These are phyloP conservation scores for Xestia rhomboidea DNA, from an alignment of 2,888 invertebrate species.

Conservation along the genomic window DNA sequence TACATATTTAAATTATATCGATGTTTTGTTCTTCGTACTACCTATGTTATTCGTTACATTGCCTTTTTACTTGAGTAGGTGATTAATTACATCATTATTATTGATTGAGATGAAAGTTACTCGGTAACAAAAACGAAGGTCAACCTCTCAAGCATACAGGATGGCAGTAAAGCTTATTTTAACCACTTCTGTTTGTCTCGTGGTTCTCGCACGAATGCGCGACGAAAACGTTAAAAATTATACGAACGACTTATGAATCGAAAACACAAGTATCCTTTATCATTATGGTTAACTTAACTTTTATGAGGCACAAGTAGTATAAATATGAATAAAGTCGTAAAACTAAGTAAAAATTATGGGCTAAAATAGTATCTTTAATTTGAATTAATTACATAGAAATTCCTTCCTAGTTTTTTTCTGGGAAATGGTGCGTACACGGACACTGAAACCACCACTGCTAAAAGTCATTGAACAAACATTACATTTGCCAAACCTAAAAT, in stretches of 20 bases:
- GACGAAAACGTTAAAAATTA: background rate
- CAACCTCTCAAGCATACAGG: background rate
- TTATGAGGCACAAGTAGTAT: background rate
- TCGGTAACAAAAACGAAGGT: slow-evolving; percentile 9
- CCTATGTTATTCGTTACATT: background rate
- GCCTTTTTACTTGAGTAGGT: background rate
- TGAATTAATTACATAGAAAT: slow-evolving; percentile 1
- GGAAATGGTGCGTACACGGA: background rate
- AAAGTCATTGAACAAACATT: background rate
- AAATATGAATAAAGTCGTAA: background rate
- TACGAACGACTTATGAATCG: background rate
- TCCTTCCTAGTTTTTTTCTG: background rate
- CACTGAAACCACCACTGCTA: background rate
- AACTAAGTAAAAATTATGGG: background rate
- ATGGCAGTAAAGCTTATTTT: background rate
- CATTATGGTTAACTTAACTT: background rate
- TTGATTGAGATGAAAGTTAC: background rate
- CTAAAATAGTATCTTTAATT: background rate
- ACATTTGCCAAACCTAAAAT: background rate
- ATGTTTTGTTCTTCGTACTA: background rate
- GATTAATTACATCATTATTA: too few species aligned
- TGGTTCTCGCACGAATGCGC: background rate
- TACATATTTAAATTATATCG: background rate
- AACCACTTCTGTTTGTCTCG: background rate
- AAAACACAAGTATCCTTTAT: background rate